Evolutionary conservation across 2,888 invertebrate genomes (phyloP).

Genomic region (Eupithecia insigniata): DNA sequence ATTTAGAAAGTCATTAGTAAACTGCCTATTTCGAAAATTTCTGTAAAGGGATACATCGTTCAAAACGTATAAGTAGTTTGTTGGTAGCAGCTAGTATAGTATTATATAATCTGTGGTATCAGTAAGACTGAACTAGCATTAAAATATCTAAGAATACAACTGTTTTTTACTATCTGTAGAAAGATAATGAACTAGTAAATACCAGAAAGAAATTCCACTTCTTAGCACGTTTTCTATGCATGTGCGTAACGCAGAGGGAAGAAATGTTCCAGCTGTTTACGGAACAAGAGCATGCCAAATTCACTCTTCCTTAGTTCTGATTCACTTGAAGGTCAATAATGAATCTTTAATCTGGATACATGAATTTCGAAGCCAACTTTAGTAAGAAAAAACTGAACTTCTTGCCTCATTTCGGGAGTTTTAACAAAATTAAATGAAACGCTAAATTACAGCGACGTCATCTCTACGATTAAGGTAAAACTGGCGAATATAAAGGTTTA

Average conservation of each 20-base stretch:
- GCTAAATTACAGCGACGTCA: background rate
- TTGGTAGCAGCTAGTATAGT: no score
- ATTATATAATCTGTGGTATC: no score
- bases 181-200: background rate
- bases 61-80: background rate
- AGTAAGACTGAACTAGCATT: background rate
- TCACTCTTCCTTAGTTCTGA: conserved; percentile 12
- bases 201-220: background rate
- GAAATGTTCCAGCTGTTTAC: conserved; percentile 27
- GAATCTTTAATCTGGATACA: background rate
- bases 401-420: background rate
- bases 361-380: background rate
- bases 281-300: conserved; percentile 26
- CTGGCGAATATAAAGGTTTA: background rate
- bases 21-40: background rate
- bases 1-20: background rate
- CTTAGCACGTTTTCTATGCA: conserved; percentile 10
- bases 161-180: background rate
- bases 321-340: background rate
- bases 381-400: background rate
- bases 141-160: background rate
- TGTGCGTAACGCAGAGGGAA: background rate
- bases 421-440: background rate
- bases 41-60: background rate
- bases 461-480: background rate